Evolutionary conservation across 2,113 vertebrate species (phyloP).

Genomic region (Triplophysa rosa): DNA sequence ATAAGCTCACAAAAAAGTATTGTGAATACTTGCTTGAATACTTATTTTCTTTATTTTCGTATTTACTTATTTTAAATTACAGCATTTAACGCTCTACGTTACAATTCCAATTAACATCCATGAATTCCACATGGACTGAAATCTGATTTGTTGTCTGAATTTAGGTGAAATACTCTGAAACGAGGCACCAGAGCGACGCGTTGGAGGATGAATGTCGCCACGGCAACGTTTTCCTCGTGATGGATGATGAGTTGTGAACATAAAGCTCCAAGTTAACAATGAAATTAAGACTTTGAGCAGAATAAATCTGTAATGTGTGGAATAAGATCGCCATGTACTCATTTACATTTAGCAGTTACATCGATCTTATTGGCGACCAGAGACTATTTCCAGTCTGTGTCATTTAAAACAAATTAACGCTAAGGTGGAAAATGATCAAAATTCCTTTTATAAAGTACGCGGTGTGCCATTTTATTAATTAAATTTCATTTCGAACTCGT

Average conservation of each 20-base stretch:
- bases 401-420: conserved; percentile 15
- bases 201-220: no score
- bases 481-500: background rate
- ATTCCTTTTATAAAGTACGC: background rate
- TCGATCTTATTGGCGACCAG: background rate
- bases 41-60: no score
- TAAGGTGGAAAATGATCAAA: background rate
- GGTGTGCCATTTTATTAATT: background rate
- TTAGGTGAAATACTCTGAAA: no score
- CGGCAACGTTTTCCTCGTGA: no score
- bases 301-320: background rate
- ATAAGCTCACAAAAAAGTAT: no score
- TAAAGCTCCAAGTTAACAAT: background rate
- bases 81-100: no score
- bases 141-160: no score
- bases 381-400: background rate
- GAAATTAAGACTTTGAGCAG: background rate
- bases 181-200: no score
- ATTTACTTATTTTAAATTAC: no score
- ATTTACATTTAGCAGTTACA: conserved; percentile 18
- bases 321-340: conserved; percentile 2
- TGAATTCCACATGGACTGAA: no score
- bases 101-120: no score
- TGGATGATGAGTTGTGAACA: background rate
- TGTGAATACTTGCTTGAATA: no score